These are phyloP conservation scores for Hyles lineata DNA, from an alignment of 2,888 invertebrate genomes.

Conservation along the genomic window DNA sequence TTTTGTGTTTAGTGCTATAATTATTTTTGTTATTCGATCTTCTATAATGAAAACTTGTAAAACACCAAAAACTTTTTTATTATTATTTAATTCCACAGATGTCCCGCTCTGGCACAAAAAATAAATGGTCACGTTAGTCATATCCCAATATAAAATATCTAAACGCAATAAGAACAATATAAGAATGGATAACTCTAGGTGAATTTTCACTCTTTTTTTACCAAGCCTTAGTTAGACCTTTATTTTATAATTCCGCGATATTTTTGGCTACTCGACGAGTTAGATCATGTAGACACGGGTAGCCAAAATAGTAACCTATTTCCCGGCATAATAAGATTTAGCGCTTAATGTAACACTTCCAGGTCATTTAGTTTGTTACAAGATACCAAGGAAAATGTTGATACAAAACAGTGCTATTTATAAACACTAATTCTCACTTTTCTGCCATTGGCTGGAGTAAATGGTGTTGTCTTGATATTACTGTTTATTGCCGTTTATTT, in stretches of 20 bases:
- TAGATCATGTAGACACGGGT: not conserved
- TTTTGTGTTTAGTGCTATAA: too few species aligned
- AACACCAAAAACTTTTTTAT: too few species aligned
- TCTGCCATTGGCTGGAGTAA: not conserved
- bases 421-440: not conserved
- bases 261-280: not conserved
- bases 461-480: not conserved
- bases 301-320: conserved; percentile 10
- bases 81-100: too few species aligned
- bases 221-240: not conserved
- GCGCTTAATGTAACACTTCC: conserved; percentile 5
- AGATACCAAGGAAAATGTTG: not conserved
- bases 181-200: too few species aligned
- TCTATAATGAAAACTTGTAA: too few species aligned
- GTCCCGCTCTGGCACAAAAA: too few species aligned
- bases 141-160: too few species aligned
- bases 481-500: not conserved
- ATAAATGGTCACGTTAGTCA: too few species aligned
- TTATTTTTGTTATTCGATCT: too few species aligned
- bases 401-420: not conserved
- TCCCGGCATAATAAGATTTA: conserved; percentile 22
- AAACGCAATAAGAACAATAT: too few species aligned
- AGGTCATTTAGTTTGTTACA: conserved; percentile 23
- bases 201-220: too few species aligned
- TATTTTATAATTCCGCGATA: not conserved